Evolutionary conservation across 2,113 vertebrate species (phyloP).

Genomic region (Oceanites oceanicus): DNA sequence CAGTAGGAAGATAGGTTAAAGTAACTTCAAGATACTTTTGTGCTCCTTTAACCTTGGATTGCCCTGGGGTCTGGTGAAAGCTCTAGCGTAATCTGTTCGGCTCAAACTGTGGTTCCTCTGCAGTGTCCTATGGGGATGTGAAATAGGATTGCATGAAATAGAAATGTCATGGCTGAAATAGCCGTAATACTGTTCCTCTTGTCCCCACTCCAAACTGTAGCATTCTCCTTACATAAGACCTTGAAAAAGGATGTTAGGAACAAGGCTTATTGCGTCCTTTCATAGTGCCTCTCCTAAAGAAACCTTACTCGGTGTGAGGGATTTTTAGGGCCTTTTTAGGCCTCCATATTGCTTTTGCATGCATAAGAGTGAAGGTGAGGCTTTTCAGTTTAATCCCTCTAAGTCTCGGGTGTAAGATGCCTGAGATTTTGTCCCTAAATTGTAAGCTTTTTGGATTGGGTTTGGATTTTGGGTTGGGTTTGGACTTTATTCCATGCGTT

Average conservation of each 20-base stretch:
- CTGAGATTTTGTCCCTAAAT: background rate
- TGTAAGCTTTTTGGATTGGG: background rate
- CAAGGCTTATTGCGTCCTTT: background rate
- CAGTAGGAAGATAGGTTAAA: background rate
- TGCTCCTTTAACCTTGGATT: constrained; percentile 24
- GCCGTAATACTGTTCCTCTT: background rate
- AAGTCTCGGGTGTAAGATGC: background rate
- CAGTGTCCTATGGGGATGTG: constrained; percentile 14
- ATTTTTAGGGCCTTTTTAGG: background rate
- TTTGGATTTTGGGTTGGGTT: background rate
- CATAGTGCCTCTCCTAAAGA: background rate
- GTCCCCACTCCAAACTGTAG: background rate
- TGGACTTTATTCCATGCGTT: background rate
- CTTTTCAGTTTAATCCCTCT: background rate
- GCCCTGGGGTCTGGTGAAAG: background rate
- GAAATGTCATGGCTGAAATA: constrained; percentile 49
- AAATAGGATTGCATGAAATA: constrained; percentile 49
- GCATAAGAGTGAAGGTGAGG: background rate
- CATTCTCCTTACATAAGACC: background rate
- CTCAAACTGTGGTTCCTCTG: background rate
- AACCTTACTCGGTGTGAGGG: accelerated
- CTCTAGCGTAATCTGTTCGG: background rate
- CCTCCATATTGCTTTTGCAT: background rate
- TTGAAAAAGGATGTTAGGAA: background rate
- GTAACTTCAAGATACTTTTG: background rate